Conservation (phyloP, 2,797 vertebrate genomes). For the Megalops cyprinoides region DNA sequence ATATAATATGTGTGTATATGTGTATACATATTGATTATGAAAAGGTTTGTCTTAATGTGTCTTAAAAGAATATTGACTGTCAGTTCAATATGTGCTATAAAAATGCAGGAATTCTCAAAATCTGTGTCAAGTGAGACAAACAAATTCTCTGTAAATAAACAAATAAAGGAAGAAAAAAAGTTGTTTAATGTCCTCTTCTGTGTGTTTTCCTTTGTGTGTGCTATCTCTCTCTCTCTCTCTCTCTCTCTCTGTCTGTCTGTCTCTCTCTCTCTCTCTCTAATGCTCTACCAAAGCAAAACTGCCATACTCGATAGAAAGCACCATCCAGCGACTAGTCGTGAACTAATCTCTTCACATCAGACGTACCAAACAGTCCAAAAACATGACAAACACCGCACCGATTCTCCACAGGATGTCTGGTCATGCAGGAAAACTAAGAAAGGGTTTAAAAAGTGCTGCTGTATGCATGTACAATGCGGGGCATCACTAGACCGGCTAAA, state of each 20-base stretch:
- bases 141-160: conserved; percentile 82
- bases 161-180: conserved; percentile 34
- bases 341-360: neutral
- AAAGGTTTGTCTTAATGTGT: conserved; percentile 73
- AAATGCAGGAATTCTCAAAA: conserved; percentile 75
- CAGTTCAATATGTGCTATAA: conserved; percentile 79
- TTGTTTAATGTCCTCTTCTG: too few relatives aligned
- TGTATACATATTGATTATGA: conserved; percentile 71
- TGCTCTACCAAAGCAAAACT: neutral
- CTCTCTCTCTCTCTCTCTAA: too few relatives aligned
- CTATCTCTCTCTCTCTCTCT: too few relatives aligned
- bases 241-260: too few relatives aligned
- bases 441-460: conserved; percentile 63
- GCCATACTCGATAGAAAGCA: neutral
- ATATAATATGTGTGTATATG: conserved; percentile 23
- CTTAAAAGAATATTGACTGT: conserved; percentile 78
- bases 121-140: conserved; percentile 77
- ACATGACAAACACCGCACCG: neutral
- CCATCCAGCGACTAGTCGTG: neutral
- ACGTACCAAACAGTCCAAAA: neutral
- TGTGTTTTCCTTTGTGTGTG: too few relatives aligned
- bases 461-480: conserved; percentile 27
- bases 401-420: conserved; percentile 41
- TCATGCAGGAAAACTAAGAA: conserved; percentile 26
- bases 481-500: conserved; percentile 48